Conservation (phyloP, 92 coral and sea anemone genomes). For the Montipora capitata region DNA sequence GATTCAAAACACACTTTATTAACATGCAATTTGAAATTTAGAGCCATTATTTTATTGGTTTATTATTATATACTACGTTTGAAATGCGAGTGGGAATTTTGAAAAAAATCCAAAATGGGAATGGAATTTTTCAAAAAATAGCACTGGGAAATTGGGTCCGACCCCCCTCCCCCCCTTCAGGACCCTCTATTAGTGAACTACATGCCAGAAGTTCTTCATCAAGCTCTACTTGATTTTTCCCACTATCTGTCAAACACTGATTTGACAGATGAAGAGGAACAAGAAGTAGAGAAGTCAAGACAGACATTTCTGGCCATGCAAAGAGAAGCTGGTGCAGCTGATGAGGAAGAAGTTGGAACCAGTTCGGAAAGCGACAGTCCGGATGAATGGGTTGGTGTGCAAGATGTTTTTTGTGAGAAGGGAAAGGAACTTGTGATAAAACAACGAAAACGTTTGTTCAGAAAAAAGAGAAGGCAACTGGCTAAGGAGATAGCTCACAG, state of each 20-base stretch:
- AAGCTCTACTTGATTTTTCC: constrained; percentile 63
- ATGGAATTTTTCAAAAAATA: too few species aligned
- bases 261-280: constrained; percentile 58
- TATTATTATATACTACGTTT: too few species aligned
- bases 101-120: too few species aligned
- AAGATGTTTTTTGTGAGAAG: constrained; percentile 17
- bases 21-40: too few species aligned
- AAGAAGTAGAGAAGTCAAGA: constrained; percentile 59
- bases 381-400: constrained; percentile 72
- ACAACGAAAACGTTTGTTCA: constrained; percentile 46
- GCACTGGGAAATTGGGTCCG: too few species aligned
- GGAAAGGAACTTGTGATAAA: constrained; percentile 67
- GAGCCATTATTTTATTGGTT: too few species aligned
- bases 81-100: too few species aligned
- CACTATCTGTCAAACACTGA: constrained; percentile 52
- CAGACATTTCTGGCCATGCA: constrained; percentile 63
- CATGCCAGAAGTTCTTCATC: constrained; percentile 46
- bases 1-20: too few species aligned
- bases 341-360: constrained; percentile 40
- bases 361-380: constrained; percentile 61
- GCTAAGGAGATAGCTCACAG: constrained; percentile 53
- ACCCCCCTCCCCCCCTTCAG: too few species aligned
- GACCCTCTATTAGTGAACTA: constrained; percentile 29
- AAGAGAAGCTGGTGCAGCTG: constrained; percentile 17
- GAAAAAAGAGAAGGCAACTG: constrained; percentile 32